A percentile compares a stretch with the other conserved stretches of the same genome.
Evolutionary conservation across 2,888 invertebrate genomes (phyloP).

Genomic region (Conops quadrifasciatus): DNA sequence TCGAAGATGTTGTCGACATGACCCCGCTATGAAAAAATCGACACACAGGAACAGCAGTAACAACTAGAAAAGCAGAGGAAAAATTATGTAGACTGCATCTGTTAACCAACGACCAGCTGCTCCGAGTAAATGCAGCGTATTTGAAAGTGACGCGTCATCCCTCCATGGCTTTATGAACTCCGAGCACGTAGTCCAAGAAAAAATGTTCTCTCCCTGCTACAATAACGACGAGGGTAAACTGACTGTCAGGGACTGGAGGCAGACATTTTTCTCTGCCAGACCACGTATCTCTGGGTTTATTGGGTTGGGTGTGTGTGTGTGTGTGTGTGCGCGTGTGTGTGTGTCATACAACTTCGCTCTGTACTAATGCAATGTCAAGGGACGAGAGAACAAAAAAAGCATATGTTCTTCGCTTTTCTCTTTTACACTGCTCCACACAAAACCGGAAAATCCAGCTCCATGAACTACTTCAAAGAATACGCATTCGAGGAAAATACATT

Average conservation of each 20-base stretch:
- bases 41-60: background rate
- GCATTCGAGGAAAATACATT: background rate
- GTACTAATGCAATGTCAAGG: background rate
- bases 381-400: background rate
- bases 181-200: background rate
- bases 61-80: background rate
- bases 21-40: conserved; percentile 19
- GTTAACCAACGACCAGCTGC: background rate
- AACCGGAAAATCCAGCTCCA: conserved; percentile 6
- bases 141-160: background rate
- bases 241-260: background rate
- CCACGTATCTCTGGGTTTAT: background rate
- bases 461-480: background rate
- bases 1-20: conserved; percentile 11
- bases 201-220: background rate
- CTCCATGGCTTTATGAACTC: background rate
- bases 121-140: background rate
- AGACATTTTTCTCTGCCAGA: background rate
- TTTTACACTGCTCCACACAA: background rate
- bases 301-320: background rate
- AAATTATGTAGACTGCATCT: background rate
- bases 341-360: background rate
- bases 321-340: background rate
- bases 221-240: background rate
- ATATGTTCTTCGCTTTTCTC: background rate